A percentile compares a stretch with the other conserved stretches of the same genome.
phyloP scores from a whole-genome alignment of 1,140 invertebrate species.

The Bombus confusus region DNA sequence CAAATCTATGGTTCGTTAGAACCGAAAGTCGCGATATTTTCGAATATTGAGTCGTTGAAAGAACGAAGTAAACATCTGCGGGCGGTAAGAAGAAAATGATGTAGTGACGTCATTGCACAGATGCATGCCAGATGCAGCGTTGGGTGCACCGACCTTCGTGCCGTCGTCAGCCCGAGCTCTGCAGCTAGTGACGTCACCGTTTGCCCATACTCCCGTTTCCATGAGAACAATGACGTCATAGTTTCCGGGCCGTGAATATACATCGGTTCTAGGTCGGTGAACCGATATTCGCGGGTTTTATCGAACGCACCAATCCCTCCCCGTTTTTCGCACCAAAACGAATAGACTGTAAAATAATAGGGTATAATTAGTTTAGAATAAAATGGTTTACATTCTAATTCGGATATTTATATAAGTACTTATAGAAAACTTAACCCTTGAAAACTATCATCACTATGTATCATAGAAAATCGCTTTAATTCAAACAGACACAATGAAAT shows the following conservation, averaged over 20 bases:
- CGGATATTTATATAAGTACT: too few species aligned
- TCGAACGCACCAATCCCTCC: background rate
- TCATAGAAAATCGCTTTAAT: too few species aligned
- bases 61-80: background rate
- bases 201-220: constrained; percentile 66
- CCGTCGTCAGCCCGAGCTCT: constrained; percentile 57
- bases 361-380: too few species aligned
- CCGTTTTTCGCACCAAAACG: background rate
- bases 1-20: background rate
- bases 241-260: constrained; percentile 43
- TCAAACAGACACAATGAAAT: too few species aligned
- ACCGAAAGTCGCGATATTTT: background rate
- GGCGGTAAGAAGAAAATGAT: constrained; percentile 8
- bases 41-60: background rate
- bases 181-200: constrained; percentile 72
- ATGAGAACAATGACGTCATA: constrained; percentile 75
- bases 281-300: constrained; percentile 34
- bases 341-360: background rate
- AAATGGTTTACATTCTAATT: too few species aligned
- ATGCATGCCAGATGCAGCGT: constrained; percentile 66
- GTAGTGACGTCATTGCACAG: constrained; percentile 72
- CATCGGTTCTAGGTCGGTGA: constrained; percentile 27
- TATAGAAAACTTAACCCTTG: too few species aligned
- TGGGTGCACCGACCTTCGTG: constrained; percentile 72
- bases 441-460: too few species aligned